phyloP scores from a whole-genome alignment of 2,797 vertebrate genomes.

The Philypnodon macrostomus region DNA sequence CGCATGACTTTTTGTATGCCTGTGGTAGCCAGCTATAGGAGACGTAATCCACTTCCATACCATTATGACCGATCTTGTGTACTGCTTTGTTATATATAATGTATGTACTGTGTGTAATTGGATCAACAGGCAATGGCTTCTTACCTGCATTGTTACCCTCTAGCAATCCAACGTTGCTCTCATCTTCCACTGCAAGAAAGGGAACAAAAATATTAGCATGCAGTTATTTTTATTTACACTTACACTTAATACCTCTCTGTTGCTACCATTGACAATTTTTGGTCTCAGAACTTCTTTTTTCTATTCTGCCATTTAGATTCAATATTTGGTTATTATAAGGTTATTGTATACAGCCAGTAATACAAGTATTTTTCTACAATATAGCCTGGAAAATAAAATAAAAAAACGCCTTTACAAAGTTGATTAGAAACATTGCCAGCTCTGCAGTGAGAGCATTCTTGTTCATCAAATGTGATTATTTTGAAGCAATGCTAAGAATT shows the following conservation, averaged over 20 bases:
- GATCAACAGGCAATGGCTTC: background rate
- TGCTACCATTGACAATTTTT: background rate
- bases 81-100: no score
- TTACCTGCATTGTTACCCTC: slow-evolving; percentile 50
- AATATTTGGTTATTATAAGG: no score
- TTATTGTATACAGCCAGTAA: no score
- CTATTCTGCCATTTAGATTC: no score
- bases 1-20: background rate
- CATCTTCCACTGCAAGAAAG: slow-evolving; percentile 64
- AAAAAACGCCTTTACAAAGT: background rate
- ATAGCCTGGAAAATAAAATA: background rate
- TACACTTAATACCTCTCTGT: background rate
- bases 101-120: no score
- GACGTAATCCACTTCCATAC: no score
- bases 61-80: background rate
- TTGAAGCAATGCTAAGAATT: background rate
- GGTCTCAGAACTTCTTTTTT: no score
- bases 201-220: background rate
- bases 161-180: slow-evolving; percentile 54
- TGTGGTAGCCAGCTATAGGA: background rate
- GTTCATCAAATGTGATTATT: slow-evolving; percentile 1
- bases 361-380: no score
- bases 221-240: no score
- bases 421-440: background rate
- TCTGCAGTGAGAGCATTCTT: background rate